Evolutionary conservation across 2,888 invertebrate genomes (phyloP).

Genomic region (Rhodophaea formosa): DNA sequence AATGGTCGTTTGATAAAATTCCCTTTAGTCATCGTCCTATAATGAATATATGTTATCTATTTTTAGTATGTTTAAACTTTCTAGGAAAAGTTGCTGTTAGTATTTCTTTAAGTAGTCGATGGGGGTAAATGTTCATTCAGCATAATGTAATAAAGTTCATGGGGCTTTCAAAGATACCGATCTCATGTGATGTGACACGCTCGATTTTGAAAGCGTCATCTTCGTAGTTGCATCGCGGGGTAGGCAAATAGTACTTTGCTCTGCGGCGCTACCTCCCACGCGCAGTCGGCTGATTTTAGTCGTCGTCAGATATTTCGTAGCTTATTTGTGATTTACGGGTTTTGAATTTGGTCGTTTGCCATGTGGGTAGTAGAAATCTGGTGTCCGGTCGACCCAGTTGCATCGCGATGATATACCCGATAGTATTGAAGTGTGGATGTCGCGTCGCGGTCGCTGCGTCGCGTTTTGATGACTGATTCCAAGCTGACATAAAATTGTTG

Average conservation of each 20-base stretch:
- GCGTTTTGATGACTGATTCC: conserved; percentile 26
- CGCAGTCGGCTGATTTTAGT: conserved; percentile 44
- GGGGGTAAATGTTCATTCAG: not conserved
- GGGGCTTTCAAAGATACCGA: conserved; percentile 38
- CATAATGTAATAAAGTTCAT: conserved; percentile 15
- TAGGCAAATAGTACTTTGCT: conserved; percentile 33
- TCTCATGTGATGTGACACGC: conserved; percentile 29
- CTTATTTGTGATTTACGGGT: conserved; percentile 44
- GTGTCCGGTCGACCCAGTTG: conserved; percentile 75
- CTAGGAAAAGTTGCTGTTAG: too few species aligned
- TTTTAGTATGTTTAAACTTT: too few species aligned
- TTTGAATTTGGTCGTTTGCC: conserved; percentile 46
- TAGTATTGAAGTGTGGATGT: conserved; percentile 57
- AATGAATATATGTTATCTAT: too few species aligned
- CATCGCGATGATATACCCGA: conserved; percentile 60
- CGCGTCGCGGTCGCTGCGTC: conserved; percentile 39
- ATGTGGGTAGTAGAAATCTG: conserved; percentile 50
- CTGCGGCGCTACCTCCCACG: conserved; percentile 46
- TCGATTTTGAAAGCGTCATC: conserved; percentile 27
- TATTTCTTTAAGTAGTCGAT: not conserved
- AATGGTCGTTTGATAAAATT: too few species aligned
- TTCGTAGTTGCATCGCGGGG: conserved; percentile 19
- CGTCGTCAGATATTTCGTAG: conserved; percentile 40
- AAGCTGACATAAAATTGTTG: conserved; percentile 22
- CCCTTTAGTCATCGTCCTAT: too few species aligned